Evolutionary conservation across 2,113 vertebrate genomes (phyloP).

Genomic region (Halichoerus grypus): DNA sequence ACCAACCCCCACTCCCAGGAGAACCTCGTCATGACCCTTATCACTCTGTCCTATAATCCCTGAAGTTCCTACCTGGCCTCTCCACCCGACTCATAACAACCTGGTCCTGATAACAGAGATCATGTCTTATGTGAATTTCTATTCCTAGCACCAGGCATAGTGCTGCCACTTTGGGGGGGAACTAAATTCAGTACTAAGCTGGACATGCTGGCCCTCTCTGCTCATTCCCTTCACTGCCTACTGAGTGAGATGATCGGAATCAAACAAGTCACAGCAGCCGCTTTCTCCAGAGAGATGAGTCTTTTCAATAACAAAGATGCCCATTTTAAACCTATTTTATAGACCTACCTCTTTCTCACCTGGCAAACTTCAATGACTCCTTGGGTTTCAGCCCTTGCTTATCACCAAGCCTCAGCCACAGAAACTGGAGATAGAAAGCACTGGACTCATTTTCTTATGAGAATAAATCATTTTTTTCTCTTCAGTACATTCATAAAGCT

Average conservation of each 20-base stretch:
- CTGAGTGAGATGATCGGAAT: background rate
- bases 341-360: background rate
- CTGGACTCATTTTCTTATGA: background rate
- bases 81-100: background rate
- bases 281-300: background rate
- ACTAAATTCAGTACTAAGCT: background rate
- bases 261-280: background rate
- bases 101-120: background rate
- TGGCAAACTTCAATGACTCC: background rate
- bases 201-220: background rate
- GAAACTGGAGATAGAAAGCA: background rate
- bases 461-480: background rate
- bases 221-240: background rate
- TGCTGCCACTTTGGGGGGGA: rapidly evolving
- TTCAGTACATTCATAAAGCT: background rate
- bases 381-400: background rate
- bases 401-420: background rate
- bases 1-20: background rate
- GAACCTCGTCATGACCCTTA: background rate
- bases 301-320: background rate
- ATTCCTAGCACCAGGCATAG: background rate
- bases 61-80: background rate
- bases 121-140: background rate
- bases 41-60: background rate
- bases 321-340: background rate